Evolutionary conservation across 2,113 vertebrate genomes (phyloP), one percentile per base, ranked within the genome.

Genomic region (Perca flavescens): DNA sequence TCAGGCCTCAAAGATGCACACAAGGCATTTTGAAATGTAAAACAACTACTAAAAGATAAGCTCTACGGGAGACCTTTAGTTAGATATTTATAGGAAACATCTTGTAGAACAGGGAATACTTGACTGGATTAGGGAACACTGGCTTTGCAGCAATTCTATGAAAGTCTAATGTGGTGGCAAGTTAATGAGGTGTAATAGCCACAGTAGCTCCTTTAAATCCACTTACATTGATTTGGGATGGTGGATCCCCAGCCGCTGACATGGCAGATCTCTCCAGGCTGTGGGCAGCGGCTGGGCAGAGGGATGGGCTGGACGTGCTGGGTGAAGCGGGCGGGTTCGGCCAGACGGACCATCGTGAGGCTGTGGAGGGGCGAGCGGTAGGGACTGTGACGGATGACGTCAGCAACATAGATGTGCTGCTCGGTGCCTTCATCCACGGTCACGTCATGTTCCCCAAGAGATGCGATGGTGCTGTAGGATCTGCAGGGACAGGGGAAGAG

Each of bases 181-280:
- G 54, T 43, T 85, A 87, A 86, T 82, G 52, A 85, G 57, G 11
- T 61, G 67, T 43, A n/a, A 87, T 84, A 80, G 77, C 53, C 31
- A 66, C 52, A 74, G 47, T 22, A 21, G 40, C 66, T 21, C 54
- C 15, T 87, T 79, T 73, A 71, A 80, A 74, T 74, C 60, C 56
- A 87, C 84, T 89, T 53, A 93, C 79, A 46, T 8, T 87, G 83
- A 74, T 83, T 71, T 50, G 84, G 52, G 6, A 28, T 47, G 47
- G 88, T 92, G 81, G 82, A n/a, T 61, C 88, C 92, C 94, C 95
- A 96, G 86, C 95, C 94, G 0, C 95, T 93, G 6, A 92, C 89
- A n/a, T 79, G 62, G 85, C 95, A 96, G 53, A 31, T 56, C 4
- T 94, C 91, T 7, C 93, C 90, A 0, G 94, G 76, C 62, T 62